Conservation (phyloP, 1,140 invertebrate species). For the Brachystomella parvula region DNA sequence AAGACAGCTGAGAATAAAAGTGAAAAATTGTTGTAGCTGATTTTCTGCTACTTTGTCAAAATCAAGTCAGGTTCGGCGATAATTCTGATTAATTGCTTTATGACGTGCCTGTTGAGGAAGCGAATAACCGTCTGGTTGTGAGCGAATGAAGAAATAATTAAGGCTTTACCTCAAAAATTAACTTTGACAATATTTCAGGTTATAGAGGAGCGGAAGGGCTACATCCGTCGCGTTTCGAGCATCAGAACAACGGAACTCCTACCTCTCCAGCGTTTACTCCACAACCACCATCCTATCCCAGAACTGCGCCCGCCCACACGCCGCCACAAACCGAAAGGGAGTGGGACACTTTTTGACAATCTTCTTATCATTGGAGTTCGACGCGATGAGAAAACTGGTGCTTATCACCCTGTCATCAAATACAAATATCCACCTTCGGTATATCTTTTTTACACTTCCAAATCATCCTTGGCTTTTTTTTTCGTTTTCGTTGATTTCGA, state of each 20-base stretch:
- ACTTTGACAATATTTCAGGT: constrained; percentile 35
- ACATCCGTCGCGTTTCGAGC: constrained; percentile 51
- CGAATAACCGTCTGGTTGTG: no score
- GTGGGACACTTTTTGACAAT: constrained; percentile 53
- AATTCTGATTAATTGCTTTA: no score
- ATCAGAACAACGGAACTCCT: constrained; percentile 41
- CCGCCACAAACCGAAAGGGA: constrained; percentile 9
- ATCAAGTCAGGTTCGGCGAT: no score
- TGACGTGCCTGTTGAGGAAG: no score
- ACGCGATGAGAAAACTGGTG: constrained; percentile 43
- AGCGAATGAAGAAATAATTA: no score
- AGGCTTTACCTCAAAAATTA: no score
- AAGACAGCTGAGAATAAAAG: no score
- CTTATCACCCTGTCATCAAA: constrained; percentile 54
- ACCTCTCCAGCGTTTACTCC: constrained; percentile 30
- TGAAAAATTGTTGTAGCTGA: no score
- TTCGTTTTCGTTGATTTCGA: constrained; percentile 13
- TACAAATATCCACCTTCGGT: constrained; percentile 57
- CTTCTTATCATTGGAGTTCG: constrained; percentile 58
- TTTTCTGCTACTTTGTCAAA: no score
- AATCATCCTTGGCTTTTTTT: constrained; percentile 17
- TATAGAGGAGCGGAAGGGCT: constrained; percentile 54
- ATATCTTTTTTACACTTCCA: constrained; percentile 24
- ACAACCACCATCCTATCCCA: constrained; percentile 39
- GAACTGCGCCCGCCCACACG: constrained; percentile 2